Conservation (phyloP, 1,140 invertebrate species). For the Episyrphus balteatus region DNA sequence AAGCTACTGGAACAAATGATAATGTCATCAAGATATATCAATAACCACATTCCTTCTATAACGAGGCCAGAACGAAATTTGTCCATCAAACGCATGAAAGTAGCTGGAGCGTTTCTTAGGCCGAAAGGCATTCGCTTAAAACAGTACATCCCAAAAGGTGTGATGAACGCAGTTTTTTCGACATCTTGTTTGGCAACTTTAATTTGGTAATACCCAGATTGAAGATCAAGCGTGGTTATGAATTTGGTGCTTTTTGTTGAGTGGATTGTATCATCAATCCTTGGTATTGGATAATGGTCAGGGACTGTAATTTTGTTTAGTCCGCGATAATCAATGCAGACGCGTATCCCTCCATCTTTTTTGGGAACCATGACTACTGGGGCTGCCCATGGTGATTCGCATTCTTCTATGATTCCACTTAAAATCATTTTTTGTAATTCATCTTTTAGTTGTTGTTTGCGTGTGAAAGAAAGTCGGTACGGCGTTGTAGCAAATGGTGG, state of each 20-base stretch:
- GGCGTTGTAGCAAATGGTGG: constrained; percentile 14
- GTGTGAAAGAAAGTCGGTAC: constrained; percentile 16
- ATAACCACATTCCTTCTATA: constrained; percentile 5
- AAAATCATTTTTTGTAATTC: constrained; percentile 20
- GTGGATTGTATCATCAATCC: constrained; percentile 39
- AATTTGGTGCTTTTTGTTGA: constrained; percentile 14
- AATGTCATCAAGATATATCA: constrained; percentile 34
- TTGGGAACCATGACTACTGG: constrained; percentile 31
- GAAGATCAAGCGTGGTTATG: constrained; percentile 33
- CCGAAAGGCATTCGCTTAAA: constrained; percentile 8
- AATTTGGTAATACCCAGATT: constrained; percentile 24
- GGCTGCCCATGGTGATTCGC: constrained; percentile 26
- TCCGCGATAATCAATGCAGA: constrained; percentile 17
- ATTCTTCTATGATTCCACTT: constrained; percentile 26
- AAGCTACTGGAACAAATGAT: constrained; percentile 17
- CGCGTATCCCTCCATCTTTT: constrained; percentile 14
- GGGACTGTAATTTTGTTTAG: constrained; percentile 26
- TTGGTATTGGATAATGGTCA: constrained; percentile 36
- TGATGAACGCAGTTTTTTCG: constrained; percentile 7
- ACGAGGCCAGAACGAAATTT: constrained; percentile 1
- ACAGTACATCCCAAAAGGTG: constrained; percentile 1
- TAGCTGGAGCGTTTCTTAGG: constrained; percentile 4
- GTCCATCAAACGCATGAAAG: constrained; percentile 1
- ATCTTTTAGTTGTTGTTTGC: constrained; percentile 6
- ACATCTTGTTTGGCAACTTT: constrained; percentile 9